phyloP scores from a whole-genome alignment of 2,888 invertebrate species.

The Clusia tigrina region DNA sequence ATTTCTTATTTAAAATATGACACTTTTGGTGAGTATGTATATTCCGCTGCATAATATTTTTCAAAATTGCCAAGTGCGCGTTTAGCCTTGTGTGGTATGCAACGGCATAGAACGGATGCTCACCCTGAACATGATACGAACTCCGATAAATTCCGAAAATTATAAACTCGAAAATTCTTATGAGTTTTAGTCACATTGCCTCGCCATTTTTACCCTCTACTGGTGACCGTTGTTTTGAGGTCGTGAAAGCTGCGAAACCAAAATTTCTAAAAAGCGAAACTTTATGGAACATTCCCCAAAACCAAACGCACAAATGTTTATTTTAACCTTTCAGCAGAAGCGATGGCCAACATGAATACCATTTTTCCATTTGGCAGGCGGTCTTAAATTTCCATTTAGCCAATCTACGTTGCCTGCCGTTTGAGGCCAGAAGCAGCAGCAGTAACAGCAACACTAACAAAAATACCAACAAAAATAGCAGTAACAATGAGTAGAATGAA shows the following conservation, averaged over 20 bases:
- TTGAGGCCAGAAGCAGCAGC: background rate
- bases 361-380: slow-evolving; percentile 29
- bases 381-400: slow-evolving; percentile 51
- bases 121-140: no score
- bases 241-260: slow-evolving; percentile 10
- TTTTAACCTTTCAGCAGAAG: slow-evolving; percentile 17
- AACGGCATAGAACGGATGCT: no score
- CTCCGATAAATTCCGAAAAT: background rate
- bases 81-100: no score
- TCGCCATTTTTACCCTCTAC: background rate
- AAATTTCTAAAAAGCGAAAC: slow-evolving; percentile 18
- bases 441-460: slow-evolving; percentile 9
- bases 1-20: no score
- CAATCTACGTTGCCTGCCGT: slow-evolving; percentile 15
- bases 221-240: slow-evolving; percentile 2
- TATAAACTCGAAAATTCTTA: background rate
- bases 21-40: no score
- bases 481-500: slow-evolving; percentile 27
- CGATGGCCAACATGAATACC: slow-evolving; percentile 17
- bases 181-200: no score
- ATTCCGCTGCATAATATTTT: no score
- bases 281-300: background rate
- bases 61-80: no score
- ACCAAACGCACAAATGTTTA: slow-evolving; percentile 22
- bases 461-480: slow-evolving; percentile 18